Conservation (phyloP, 2,888 invertebrate species). For the Slavum lentiscoides region DNA sequence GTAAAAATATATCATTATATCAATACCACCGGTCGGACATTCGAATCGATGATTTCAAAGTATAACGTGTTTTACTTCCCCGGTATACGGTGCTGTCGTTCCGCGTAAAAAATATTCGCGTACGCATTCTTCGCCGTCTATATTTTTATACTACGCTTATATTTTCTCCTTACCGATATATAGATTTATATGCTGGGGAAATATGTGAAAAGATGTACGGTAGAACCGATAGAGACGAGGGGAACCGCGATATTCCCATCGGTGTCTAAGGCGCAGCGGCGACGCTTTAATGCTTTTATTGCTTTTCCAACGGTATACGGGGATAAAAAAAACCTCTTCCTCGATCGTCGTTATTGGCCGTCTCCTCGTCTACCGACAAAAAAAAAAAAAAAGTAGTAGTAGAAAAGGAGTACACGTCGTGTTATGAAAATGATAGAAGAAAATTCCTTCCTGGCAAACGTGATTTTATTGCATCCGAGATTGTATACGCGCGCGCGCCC, state of each 20-base stretch:
- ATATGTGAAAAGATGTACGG: slow-evolving; percentile 19
- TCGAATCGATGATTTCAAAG: slow-evolving; percentile 25
- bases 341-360: slow-evolving; percentile 43
- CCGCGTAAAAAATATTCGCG: slow-evolving; percentile 32
- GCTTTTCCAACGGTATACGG: slow-evolving; percentile 40
- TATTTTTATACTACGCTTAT: slow-evolving; percentile 16
- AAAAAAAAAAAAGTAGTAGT: background rate
- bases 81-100: slow-evolving; percentile 18
- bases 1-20: background rate
- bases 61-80: slow-evolving; percentile 10
- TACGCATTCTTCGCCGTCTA: slow-evolving; percentile 27
- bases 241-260: slow-evolving; percentile 50
- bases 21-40: background rate
- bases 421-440: slow-evolving; percentile 48
- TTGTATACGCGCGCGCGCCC: background rate
- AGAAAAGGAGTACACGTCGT: slow-evolving; percentile 19
- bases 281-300: slow-evolving; percentile 50
- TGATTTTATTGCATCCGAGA: slow-evolving; percentile 41
- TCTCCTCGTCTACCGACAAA: slow-evolving; percentile 45
- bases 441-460: slow-evolving; percentile 36
- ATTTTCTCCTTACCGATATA: slow-evolving; percentile 15
- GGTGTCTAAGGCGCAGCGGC: slow-evolving; percentile 6
- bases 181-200: slow-evolving; percentile 2
- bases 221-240: background rate
- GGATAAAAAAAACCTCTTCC: slow-evolving; percentile 26